Conservation (phyloP, 1,140 invertebrate genomes). For the Ceratina calcarata region DNA sequence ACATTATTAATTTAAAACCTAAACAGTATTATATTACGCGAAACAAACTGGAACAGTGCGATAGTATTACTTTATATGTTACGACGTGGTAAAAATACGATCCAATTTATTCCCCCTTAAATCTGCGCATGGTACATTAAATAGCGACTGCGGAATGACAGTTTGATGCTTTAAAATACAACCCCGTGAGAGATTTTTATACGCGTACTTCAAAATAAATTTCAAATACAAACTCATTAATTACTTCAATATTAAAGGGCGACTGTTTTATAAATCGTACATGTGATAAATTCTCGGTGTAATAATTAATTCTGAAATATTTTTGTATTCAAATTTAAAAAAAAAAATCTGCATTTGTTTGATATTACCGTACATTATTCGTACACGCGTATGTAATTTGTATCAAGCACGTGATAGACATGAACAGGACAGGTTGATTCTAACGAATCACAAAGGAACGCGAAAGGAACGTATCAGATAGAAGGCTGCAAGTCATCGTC, state of each 20-base stretch:
- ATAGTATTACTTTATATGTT: too few relatives aligned
- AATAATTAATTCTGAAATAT: too few relatives aligned
- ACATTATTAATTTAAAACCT: too few relatives aligned
- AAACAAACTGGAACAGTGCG: too few relatives aligned
- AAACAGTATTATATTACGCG: too few relatives aligned
- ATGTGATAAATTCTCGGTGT: too few relatives aligned
- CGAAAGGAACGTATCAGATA: constrained; percentile 22
- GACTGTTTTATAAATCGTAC: too few relatives aligned
- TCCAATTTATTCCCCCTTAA: not conserved
- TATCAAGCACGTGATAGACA: not conserved
- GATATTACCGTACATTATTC: too few relatives aligned
- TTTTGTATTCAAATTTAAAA: too few relatives aligned
- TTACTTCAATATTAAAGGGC: not conserved
- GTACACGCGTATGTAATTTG: too few relatives aligned
- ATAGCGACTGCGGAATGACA: not conserved
- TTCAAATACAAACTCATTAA: too few relatives aligned
- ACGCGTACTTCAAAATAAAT: not conserved
- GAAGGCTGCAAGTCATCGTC: constrained; percentile 65
- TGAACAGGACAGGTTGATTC: not conserved
- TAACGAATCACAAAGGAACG: not conserved
- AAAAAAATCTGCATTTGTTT: too few relatives aligned
- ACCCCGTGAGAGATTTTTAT: not conserved
- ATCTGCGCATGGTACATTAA: not conserved
- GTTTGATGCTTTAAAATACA: not conserved
- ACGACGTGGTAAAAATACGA: not conserved